Base-by-base conservation (phyloP, 2,888 invertebrate genomes). In the Cheilosia vernalis region DNA sequence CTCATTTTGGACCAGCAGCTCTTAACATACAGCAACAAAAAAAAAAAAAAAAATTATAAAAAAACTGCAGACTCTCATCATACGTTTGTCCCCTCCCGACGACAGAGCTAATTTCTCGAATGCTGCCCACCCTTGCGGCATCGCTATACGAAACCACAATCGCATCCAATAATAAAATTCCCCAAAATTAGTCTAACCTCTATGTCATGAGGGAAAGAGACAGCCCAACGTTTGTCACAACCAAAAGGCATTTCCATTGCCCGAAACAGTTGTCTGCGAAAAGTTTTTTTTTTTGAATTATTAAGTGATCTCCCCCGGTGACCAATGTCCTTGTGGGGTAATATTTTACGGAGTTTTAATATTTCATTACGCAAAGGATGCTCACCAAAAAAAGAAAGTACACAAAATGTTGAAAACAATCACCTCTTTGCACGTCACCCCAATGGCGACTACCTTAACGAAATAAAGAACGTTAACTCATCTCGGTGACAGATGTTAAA, bases 271-370 rank as follows among this genome's bases (percentile, higher is more conserved):
- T 66, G 77, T 66, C 55, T 83, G 47, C 42, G 15, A 49, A 73
- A 73, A 27, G 10, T 10, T 24, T 69, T 47, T 73, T 79, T 64
- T 76, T 73, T 79, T 64, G 70, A 79, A 84, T 79, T 79, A 84
- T 79, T 74, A 73, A 73, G 64, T 64, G 56, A 79, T 74, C 63
- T 42, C n/a, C 9, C 17, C 17, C 17, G 47, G 63, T 70, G 61
- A 37, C 55, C 55, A 42, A 61, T 77, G 60, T 82, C 55, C 60
- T 67, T 55, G 82, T 15, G 55, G 72, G 67, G 55, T 72, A 15
- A 51, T 58, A 49, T 27, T 58, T n/a, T 19, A 33, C 19, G 69
- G 37, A 78, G 63, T 49, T 74, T 70, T 55, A 78, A 78, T 70
- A 78, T 78, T 70, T 63, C 49, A 78, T 63, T 55, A 67, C 9